Base-by-base conservation (phyloP, 2,113 vertebrate genomes). In the Macaca mulatta region DNA sequence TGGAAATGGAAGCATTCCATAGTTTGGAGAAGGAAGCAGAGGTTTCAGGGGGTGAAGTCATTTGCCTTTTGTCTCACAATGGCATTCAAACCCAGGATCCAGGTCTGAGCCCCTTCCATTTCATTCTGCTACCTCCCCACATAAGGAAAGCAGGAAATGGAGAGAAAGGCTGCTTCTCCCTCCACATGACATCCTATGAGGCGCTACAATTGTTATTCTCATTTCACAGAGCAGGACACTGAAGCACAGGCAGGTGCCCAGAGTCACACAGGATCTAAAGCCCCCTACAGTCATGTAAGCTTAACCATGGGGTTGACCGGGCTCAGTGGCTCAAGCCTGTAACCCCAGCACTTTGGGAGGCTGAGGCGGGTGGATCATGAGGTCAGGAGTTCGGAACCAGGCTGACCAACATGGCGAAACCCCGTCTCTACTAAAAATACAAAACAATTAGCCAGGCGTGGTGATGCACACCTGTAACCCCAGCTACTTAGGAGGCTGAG, bases 61-160 rank as follows among this genome's bases (percentile, higher is more conserved):
- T 18, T n/a, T 0, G 1, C 35, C 3, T 70, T 2, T 6, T 16
- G 10, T 50, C 50, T 40, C 67, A 48, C 55, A 69, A 18, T 16
- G 16, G 80, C n/a, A 20, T n/a, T 40, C 52, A 30, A 43, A 23
- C 40, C 69, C 25, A 3, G 77, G 17, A 5, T 27, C 67, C 52
- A 45, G 30, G n/a, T 16, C 14, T 18, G 78, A 45, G 18, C 6
- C 32, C 79, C 14, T 45, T 72, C 79, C 17, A 0, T 27, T 11
- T 45, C 20, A n/a, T 7, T 17, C 30, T 5, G 2, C 30, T 3
- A 13, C 59, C 57, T 30, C 78, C 61, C 48, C n/a, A 0, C n/a
- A 3, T 20, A 11, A 1, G 18, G 59, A 45, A 14, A 35, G 13
- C 35, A 9, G 77, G 12, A 69, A 72, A 2, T 32, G 20, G 87